A percentile compares a stretch with the other conserved stretches of the same genome.
Conservation (phyloP, 2,113 vertebrate genomes). For the Tinamus guttatus region DNA sequence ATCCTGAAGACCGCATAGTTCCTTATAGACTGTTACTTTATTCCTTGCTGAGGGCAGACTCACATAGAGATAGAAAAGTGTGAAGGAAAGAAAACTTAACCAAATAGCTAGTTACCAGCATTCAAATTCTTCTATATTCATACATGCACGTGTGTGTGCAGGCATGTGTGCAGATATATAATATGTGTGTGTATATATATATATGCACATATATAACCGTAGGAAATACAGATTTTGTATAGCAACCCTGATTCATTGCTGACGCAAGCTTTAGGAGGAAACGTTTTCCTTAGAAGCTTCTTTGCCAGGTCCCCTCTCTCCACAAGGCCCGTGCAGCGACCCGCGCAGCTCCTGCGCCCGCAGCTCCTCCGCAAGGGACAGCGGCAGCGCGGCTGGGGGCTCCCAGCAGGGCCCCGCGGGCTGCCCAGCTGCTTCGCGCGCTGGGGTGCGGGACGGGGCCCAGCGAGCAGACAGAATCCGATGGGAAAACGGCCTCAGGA, state of each 20-base stretch:
- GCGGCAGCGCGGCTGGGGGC: too few relatives aligned
- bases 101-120: background rate
- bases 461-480: background rate
- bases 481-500: background rate
- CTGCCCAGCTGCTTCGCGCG: background rate
- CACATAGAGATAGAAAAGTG: background rate
- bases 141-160: too few relatives aligned
- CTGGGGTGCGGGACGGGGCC: background rate
- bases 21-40: background rate
- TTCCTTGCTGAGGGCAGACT: background rate
- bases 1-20: background rate
- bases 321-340: too few relatives aligned
- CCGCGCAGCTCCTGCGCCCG: too few relatives aligned
- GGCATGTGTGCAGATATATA: too few relatives aligned
- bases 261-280: background rate
- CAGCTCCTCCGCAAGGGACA: too few relatives aligned
- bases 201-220: too few relatives aligned
- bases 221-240: background rate
- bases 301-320: background rate
- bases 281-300: background rate
- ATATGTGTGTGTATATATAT: too few relatives aligned
- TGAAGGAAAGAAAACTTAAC: background rate
- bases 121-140: background rate
- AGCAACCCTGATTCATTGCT: background rate
- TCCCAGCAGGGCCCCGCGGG: too few relatives aligned